Conservation (phyloP, 1,140 invertebrate genomes). For the Chrysoperla carnea region DNA sequence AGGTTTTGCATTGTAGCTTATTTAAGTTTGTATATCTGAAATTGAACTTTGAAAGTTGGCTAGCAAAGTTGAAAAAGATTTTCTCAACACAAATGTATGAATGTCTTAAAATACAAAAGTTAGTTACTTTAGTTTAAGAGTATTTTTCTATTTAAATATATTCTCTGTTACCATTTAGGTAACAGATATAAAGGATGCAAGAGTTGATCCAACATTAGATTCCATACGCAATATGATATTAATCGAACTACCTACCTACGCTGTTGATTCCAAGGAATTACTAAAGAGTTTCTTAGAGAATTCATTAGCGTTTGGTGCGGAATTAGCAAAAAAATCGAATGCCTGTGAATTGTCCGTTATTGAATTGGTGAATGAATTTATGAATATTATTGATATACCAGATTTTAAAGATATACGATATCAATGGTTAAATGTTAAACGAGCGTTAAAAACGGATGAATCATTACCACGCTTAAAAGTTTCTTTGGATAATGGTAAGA, state of each 20-base stretch:
- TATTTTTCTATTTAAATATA: too few species aligned
- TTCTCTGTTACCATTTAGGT: constrained; percentile 26
- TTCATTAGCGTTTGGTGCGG: constrained; percentile 16
- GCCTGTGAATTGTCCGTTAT: constrained; percentile 45
- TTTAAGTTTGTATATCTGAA: too few species aligned
- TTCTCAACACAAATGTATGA: too few species aligned
- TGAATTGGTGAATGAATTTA: constrained; percentile 50
- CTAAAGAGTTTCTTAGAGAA: constrained; percentile 40
- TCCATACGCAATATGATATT: constrained; percentile 43
- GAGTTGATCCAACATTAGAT: constrained; percentile 49
- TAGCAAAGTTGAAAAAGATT: too few species aligned
- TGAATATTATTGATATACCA: constrained; percentile 33
- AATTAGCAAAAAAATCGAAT: constrained; percentile 36
- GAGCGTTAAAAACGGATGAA: constrained; percentile 30
- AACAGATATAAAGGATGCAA: constrained; percentile 55
- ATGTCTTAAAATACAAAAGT: too few species aligned
- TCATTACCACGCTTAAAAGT: constrained; percentile 31
- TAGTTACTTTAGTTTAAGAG: too few species aligned
- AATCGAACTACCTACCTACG: constrained; percentile 42
- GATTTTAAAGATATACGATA: constrained; percentile 34
- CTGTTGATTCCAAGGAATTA: constrained; percentile 46
- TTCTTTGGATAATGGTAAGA: constrained; percentile 30
- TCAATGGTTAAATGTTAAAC: constrained; percentile 43
- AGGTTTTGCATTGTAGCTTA: too few species aligned
- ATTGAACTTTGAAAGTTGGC: too few species aligned